phyloP scores from a whole-genome alignment of 2,797 vertebrate species.

The Sebastes hubbsi region DNA sequence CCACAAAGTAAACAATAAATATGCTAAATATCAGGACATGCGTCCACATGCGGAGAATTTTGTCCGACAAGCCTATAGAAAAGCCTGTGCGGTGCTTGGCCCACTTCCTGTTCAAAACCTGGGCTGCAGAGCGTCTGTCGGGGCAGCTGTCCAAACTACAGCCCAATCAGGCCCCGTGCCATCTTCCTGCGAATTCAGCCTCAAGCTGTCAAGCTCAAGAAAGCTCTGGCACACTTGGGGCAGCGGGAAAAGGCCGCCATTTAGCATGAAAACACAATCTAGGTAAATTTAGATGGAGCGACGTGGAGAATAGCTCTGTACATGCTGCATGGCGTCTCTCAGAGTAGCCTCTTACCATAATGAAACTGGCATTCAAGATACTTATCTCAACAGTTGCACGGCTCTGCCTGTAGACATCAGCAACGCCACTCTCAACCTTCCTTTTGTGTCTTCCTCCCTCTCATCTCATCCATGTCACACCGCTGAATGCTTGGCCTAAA shows the following conservation, averaged over 20 bases:
- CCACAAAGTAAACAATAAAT: constrained; percentile 57
- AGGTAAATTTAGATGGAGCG: constrained; percentile 42
- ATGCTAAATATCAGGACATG: constrained; percentile 50
- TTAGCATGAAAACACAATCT: constrained; percentile 49
- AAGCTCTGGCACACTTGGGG: constrained; percentile 47
- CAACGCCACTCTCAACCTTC: constrained; percentile 26
- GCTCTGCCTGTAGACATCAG: constrained; percentile 37
- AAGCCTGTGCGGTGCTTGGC: constrained; percentile 41
- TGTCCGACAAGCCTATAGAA: constrained; percentile 56
- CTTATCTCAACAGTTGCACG: constrained; percentile 42
- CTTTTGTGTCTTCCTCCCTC: constrained; percentile 42
- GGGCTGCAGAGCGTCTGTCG: constrained; percentile 55
- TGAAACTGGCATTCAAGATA: constrained; percentile 46
- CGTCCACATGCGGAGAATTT: constrained; percentile 44
- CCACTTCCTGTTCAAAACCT: constrained; percentile 56
- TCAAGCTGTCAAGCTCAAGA: constrained; percentile 66
- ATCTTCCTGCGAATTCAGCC: constrained; percentile 56
- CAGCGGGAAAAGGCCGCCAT: constrained; percentile 17
- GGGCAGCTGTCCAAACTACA: constrained; percentile 71
- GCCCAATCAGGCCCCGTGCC: constrained; percentile 70
- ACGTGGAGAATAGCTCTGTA: background rate
- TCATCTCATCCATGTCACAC: constrained; percentile 30
- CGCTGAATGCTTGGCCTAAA: constrained; percentile 49
- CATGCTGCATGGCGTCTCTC: background rate
- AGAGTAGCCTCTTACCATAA: constrained; percentile 39